These are phyloP conservation scores for Glaucomys volans DNA, from an alignment of 2,113 vertebrate genomes.

Conservation along the genomic window DNA sequence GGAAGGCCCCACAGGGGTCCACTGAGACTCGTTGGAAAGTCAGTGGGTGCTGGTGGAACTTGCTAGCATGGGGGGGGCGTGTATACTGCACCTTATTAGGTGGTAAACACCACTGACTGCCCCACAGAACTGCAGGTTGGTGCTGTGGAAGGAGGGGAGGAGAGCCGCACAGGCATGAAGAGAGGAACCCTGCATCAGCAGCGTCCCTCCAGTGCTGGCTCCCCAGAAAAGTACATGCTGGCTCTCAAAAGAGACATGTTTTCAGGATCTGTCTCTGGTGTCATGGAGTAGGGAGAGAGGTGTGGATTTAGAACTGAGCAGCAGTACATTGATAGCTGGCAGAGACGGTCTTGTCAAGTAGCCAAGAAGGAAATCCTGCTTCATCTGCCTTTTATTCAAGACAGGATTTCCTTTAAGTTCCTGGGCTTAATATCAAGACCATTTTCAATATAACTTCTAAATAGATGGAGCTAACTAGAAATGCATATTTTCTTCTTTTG, in stretches of 20 bases:
- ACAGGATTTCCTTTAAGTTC: constrained; percentile 5
- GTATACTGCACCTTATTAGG: neutral
- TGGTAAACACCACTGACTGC: neutral
- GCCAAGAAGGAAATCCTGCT: neutral
- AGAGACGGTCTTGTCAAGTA: neutral
- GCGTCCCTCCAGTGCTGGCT: neutral
- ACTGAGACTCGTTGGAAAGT: neutral
- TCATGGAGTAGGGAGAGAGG: neutral
- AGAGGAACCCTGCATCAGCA: neutral
- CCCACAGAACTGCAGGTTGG: neutral
- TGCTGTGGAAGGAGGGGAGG: neutral
- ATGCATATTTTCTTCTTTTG: constrained; percentile 50
- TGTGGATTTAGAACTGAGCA: neutral
- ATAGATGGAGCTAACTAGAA: constrained; percentile 42
- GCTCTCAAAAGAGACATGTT: neutral
- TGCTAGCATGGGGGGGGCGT: neutral
- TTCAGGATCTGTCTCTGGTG: neutral
- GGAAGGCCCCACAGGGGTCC: too few relatives aligned
- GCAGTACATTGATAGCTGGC: neutral
- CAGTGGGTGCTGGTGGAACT: neutral
- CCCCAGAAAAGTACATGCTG: neutral
- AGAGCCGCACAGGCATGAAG: neutral
- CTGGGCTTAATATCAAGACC: constrained; percentile 13
- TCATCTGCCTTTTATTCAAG: neutral
- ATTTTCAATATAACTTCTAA: constrained; percentile 54